Conservation (phyloP, 2,113 vertebrate genomes). For the Sigmodon hispidus region DNA sequence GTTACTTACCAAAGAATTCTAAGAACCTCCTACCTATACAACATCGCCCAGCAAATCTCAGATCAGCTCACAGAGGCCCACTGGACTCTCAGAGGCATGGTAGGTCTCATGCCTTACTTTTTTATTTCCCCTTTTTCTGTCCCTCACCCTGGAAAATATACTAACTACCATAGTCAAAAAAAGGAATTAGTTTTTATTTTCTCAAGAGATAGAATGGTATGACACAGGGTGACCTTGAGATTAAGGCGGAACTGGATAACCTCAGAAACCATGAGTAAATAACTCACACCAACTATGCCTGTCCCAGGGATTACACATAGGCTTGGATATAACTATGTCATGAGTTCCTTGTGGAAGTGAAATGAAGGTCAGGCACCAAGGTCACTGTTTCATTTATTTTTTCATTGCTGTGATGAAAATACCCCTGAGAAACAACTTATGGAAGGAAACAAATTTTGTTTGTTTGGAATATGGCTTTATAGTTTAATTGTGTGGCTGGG, state of each 20-base stretch:
- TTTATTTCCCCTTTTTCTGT: background rate
- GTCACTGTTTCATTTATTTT: background rate
- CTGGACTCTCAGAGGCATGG: background rate
- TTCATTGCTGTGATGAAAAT: background rate
- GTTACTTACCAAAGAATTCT: no score
- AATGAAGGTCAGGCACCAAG: background rate
- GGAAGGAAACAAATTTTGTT: background rate
- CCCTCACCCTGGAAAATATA: background rate
- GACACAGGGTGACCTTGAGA: background rate
- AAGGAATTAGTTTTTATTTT: background rate
- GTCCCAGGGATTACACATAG: background rate
- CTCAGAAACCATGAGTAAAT: background rate
- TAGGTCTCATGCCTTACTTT: background rate
- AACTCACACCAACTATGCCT: background rate
- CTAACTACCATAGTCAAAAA: background rate
- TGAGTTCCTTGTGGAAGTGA: background rate
- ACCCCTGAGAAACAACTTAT: background rate
- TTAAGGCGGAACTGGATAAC: background rate
- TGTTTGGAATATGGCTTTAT: background rate
- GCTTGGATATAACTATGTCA: background rate
- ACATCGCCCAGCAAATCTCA: background rate
- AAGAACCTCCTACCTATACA: background rate
- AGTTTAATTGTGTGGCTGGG: background rate
- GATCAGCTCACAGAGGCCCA: background rate
- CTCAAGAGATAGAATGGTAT: background rate